Conservation (phyloP, 1,140 invertebrate genomes). For the Neodiprion pinetum region DNA sequence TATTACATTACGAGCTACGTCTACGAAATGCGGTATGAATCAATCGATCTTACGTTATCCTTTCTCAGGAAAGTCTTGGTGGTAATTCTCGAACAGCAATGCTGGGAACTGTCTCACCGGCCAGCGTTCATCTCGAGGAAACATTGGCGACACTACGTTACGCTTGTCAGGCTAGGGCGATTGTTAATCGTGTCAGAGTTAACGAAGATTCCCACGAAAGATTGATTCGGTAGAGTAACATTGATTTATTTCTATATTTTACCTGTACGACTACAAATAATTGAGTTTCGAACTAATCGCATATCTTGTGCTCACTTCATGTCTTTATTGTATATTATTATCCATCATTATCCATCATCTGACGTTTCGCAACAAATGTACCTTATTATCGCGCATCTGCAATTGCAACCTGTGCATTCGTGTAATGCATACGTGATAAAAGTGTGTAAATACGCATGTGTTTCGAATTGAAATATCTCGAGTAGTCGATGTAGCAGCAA, state of each 20-base stretch:
- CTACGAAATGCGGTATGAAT: no score
- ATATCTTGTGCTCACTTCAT: not conserved
- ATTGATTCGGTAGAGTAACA: slow-evolving; percentile 60
- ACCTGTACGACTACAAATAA: not conserved
- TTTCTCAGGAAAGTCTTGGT: slow-evolving; percentile 69
- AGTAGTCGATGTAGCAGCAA: no score
- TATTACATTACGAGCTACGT: no score
- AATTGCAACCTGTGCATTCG: no score
- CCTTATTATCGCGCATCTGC: no score
- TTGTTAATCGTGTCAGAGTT: slow-evolving; percentile 80
- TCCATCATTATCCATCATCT: not conserved
- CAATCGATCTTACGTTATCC: not conserved
- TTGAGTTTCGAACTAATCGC: not conserved
- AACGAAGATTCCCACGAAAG: slow-evolving; percentile 80
- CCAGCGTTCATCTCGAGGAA: slow-evolving; percentile 79
- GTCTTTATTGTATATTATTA: not conserved
- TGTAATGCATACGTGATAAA: not conserved
- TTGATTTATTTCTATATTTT: slow-evolving; percentile 9
- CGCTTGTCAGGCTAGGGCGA: slow-evolving; percentile 87
- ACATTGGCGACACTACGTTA: slow-evolving; percentile 87
- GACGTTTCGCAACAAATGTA: no score
- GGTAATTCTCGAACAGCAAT: slow-evolving; percentile 73
- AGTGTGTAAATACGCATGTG: slow-evolving; percentile 2
- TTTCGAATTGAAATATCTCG: not conserved
- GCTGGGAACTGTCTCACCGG: slow-evolving; percentile 80